A percentile compares a stretch with the other conserved stretches of the same genome.
phyloP scores from a whole-genome alignment of 2,113 vertebrate genomes.

The Phainopepla nitens region DNA sequence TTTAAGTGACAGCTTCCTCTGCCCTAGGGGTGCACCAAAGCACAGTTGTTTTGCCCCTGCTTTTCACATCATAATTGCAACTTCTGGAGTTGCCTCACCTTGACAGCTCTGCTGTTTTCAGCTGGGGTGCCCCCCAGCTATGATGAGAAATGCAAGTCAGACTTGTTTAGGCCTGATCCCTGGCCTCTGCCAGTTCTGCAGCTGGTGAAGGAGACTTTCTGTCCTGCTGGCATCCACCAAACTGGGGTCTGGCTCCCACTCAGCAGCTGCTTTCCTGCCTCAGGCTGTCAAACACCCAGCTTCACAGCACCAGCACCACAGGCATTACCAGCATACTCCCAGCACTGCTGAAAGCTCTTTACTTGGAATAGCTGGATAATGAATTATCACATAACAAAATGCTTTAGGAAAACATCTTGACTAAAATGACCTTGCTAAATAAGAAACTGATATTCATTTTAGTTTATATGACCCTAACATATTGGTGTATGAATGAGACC shows the following conservation, averaged over 20 bases:
- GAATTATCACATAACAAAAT: background rate
- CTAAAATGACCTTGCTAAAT: background rate
- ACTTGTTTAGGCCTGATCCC: constrained; percentile 8
- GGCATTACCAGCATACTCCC: background rate
- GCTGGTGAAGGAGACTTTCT: background rate
- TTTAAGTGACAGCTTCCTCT: background rate
- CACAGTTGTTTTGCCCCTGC: background rate
- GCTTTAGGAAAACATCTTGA: background rate
- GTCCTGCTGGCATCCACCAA: background rate
- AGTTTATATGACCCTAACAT: background rate
- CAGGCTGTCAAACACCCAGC: background rate
- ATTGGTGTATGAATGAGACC: background rate
- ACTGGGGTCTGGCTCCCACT: background rate
- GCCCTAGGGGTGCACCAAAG: background rate
- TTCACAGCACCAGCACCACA: background rate
- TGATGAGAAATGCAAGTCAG: background rate
- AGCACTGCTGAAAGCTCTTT: background rate
- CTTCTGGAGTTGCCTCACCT: background rate
- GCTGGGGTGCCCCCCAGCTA: background rate
- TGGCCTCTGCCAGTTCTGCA: background rate
- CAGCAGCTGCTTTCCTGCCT: background rate
- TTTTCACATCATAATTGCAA: background rate
- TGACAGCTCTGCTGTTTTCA: background rate
- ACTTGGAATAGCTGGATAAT: background rate
- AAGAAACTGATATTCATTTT: background rate